phyloP scores from a whole-genome alignment of 2,113 vertebrate species.

The Trogon melanurus region DNA sequence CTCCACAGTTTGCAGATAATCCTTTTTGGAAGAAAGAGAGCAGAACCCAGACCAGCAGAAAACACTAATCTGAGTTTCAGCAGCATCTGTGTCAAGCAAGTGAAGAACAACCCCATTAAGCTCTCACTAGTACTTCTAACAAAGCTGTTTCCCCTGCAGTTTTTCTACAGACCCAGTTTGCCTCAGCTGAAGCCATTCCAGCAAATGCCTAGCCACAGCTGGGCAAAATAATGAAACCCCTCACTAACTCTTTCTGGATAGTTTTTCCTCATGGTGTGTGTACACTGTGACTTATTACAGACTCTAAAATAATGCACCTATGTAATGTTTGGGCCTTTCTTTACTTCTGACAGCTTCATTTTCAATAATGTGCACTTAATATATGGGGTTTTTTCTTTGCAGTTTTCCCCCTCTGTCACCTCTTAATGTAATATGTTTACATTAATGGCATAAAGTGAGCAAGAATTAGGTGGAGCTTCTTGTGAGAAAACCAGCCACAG shows the following conservation, averaged over 20 bases:
- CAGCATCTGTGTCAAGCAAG: neutral
- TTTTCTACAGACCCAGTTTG: neutral
- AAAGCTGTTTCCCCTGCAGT: neutral
- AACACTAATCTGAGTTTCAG: neutral
- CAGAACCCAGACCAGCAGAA: neutral
- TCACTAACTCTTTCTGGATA: neutral
- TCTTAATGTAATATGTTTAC: neutral
- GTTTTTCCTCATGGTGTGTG: neutral
- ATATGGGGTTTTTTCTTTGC: neutral
- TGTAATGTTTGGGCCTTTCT: neutral
- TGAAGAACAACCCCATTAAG: neutral
- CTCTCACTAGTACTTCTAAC: neutral
- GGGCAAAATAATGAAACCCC: neutral
- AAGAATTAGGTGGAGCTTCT: neutral
- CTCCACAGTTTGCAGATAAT: neutral
- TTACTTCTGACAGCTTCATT: neutral
- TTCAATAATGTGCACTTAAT: neutral
- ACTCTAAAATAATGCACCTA: neutral
- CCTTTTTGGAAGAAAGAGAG: neutral
- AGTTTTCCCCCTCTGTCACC: neutral
- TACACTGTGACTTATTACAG: neutral
- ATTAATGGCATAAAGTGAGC: neutral
- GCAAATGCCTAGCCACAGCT: neutral
- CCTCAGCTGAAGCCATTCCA: neutral
- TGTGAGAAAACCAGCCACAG: conserved; percentile 18